These are phyloP conservation scores for Lerista edwardsae DNA, from an alignment of 2,797 vertebrate species.

Conservation along the genomic window DNA sequence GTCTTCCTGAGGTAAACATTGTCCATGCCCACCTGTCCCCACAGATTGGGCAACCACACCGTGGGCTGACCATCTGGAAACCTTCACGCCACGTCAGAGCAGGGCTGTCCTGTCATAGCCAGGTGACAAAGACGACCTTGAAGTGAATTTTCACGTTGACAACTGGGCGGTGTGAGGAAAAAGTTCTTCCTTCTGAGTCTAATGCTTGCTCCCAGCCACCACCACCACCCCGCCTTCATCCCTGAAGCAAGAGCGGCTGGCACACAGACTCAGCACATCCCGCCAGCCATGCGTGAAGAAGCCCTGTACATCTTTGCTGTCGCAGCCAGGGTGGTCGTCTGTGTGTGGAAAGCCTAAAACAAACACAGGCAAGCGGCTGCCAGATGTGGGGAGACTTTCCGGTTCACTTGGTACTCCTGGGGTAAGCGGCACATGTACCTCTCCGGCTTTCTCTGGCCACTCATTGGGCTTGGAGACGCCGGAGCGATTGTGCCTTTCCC, in stretches of 20 bases:
- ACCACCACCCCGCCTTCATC: background rate
- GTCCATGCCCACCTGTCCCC: background rate
- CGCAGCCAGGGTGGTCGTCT: conserved; percentile 79
- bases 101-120: background rate
- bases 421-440: conserved; percentile 46
- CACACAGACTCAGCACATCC: conserved; percentile 27
- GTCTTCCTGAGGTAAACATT: background rate
- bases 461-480: background rate
- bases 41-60: background rate
- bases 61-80: background rate
- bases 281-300: conserved; percentile 40
- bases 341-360: conserved; percentile 70
- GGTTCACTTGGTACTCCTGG: conserved; percentile 73
- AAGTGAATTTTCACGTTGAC: too few species aligned
- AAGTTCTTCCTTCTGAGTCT: background rate
- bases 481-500: background rate
- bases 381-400: conserved; percentile 79
- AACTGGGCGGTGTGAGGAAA: background rate
- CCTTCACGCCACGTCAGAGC: background rate
- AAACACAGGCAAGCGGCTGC: conserved; percentile 76
- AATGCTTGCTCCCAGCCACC: background rate
- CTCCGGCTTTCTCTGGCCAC: conserved; percentile 12
- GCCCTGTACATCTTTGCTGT: conserved; percentile 52
- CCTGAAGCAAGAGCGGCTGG: conserved; percentile 33
- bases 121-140: background rate